These are phyloP conservation scores for Tychaedon coryphoeus DNA, from an alignment of 2,113 vertebrate genomes.

Conservation along the genomic window DNA sequence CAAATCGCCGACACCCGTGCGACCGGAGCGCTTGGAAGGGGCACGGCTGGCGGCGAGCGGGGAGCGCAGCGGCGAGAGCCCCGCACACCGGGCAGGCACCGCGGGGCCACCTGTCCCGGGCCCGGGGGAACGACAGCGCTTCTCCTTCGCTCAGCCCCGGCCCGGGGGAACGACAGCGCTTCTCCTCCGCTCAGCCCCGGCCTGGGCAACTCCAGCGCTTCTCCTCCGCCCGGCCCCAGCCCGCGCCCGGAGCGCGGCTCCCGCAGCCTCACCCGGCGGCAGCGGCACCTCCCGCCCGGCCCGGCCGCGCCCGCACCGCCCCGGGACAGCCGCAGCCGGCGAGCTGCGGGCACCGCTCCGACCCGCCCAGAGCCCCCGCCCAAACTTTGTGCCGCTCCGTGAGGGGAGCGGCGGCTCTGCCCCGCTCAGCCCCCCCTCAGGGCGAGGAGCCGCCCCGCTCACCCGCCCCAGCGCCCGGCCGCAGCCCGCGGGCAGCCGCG, in stretches of 20 bases:
- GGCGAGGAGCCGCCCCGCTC: background rate
- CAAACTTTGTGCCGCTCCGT: background rate
- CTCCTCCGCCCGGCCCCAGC: background rate
- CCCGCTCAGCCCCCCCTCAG: background rate
- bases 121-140: background rate
- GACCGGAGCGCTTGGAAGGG: background rate
- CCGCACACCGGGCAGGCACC: background rate
- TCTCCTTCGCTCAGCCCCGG: background rate
- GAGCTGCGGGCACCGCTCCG: background rate
- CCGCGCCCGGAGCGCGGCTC: background rate
- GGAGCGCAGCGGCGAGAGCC: background rate
- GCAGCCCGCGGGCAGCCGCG: background rate
- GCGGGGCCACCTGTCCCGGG: background rate
- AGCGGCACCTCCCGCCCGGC: background rate
- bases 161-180: background rate
- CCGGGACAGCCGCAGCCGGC: background rate
- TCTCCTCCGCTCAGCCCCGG: background rate
- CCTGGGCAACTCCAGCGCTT: background rate
- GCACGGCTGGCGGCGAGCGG: fast-evolving
- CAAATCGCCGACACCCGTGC: background rate
- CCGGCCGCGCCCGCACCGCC: background rate
- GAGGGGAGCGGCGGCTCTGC: background rate
- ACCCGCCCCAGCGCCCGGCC: background rate
- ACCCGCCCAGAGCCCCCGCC: too few relatives aligned
- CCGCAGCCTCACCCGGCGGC: background rate